Evolutionary conservation across 2,113 vertebrate species (phyloP), one percentile per base, ranked within the genome.

Genomic region (Malurus cyaneus): DNA sequence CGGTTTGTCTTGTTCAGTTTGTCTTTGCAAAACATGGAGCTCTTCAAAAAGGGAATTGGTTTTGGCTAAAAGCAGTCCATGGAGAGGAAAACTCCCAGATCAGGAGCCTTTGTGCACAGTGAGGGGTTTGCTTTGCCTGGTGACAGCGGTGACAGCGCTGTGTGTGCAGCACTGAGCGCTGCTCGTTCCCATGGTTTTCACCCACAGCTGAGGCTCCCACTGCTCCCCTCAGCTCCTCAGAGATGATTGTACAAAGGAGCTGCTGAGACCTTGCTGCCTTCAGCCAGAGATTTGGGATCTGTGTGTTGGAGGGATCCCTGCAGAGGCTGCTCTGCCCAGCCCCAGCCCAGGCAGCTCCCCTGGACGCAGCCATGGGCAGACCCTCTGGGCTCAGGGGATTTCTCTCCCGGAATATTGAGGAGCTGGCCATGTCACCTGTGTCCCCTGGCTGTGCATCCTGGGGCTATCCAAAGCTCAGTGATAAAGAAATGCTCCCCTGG

Each of bases 351-450:
- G 26, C 25, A 4, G 4, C 39, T 32, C 16, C 24, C 71, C 19
- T 4, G n/a, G 32, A 12, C 54, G 2, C 54, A 9, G 41, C n/a
- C 29, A 0, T 1, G 53, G 53, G 41, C 61, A 20, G 46, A 2
- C n/a, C 0, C 32, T 26, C 25, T 44, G 60, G 61, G 11, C 0
- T 4, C 69, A 4, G 69, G 41, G 62, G 3, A 2, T 36, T 80
- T 28, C 62, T 50, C 8, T 16, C 14, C 62, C 64, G 71, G 46
- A 52, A 11, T 6, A 5, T 4, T 25, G 1, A 32, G 8, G 78
- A 53, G 52, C 0, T 32, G 56, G 66, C 12, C 6, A 2, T 21
- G 71, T 20, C 39, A 52, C 74, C 77, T 67, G 67, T 47, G 89
- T 78, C 70, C 15, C 4, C 31, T 34, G 18, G n/a, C 26, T 60